Evolutionary conservation across 1,140 invertebrate genomes (phyloP).

Genomic region (Drosophila nasuta): DNA sequence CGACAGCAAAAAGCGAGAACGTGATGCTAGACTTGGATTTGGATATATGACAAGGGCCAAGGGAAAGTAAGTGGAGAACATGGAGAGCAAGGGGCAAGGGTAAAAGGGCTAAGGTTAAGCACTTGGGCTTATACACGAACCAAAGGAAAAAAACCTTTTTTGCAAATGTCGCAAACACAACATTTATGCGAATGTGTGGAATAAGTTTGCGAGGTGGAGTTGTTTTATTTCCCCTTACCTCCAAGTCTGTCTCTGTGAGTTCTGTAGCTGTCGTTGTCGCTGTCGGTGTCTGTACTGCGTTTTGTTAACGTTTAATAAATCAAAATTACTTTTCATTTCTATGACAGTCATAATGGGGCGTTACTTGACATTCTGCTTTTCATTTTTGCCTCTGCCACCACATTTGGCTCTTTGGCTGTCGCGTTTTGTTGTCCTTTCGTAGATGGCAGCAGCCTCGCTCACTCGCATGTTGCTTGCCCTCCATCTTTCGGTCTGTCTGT

Average conservation of each 20-base stretch:
- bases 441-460: background rate
- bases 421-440: background rate
- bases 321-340: slow-evolving; percentile 73
- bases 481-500: slow-evolving; percentile 10
- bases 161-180: slow-evolving; percentile 51
- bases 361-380: slow-evolving; percentile 66
- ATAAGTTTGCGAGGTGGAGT: slow-evolving; percentile 29
- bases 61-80: background rate
- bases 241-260: slow-evolving; percentile 20
- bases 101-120: slow-evolving; percentile 65
- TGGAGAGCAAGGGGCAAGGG: background rate
- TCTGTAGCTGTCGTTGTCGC: slow-evolving; percentile 19
- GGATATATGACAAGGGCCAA: slow-evolving; percentile 12
- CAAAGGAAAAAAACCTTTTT: slow-evolving; percentile 33
- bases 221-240: background rate
- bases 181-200: slow-evolving; percentile 51
- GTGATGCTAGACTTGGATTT: slow-evolving; percentile 44
- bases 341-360: slow-evolving; percentile 66
- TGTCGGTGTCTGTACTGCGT: slow-evolving; percentile 18
- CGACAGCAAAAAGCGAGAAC: slow-evolving; percentile 53
- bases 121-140: slow-evolving; percentile 39
- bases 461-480: background rate
- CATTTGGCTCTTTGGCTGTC: slow-evolving; percentile 11
- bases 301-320: slow-evolving; percentile 75
- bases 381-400: slow-evolving; percentile 27